Conservation (phyloP, 2,113 vertebrate genomes). For the Hiodon tergisus region DNA sequence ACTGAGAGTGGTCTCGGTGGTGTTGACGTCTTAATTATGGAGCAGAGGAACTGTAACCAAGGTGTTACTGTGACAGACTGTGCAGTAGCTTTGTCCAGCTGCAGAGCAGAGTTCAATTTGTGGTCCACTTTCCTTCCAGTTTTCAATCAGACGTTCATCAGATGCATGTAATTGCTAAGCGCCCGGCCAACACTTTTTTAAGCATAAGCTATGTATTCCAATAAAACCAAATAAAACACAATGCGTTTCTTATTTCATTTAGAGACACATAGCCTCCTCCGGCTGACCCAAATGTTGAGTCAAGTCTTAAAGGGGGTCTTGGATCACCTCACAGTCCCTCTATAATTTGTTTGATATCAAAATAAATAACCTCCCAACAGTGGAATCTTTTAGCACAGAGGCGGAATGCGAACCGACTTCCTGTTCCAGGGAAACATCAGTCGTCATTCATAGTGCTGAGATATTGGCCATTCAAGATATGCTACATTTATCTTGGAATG, state of each 20-base stretch:
- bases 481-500: slow-evolving; percentile 29
- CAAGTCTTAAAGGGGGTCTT: not conserved
- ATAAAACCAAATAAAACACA: not conserved
- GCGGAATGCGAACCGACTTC: not conserved
- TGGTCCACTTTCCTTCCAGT: too few relatives aligned
- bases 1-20: not conserved
- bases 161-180: too few relatives aligned
- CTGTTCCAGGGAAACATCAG: slow-evolving; percentile 11
- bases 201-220: not conserved
- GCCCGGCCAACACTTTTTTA: not conserved
- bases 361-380: slow-evolving; percentile 6
- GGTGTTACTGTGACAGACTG: not conserved
- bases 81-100: not conserved
- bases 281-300: not conserved
- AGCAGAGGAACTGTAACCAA: not conserved
- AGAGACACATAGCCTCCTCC: not conserved
- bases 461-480: slow-evolving; percentile 18
- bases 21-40: not conserved
- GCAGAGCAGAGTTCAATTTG: not conserved
- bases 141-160: too few relatives aligned
- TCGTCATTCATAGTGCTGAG: not conserved
- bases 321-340: not conserved
- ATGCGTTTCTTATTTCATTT: not conserved
- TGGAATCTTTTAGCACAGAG: not conserved
- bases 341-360: slow-evolving; percentile 1